Base-by-base conservation (phyloP, 2,797 vertebrate species). In the Oryzias dopingdopingensis region DNA sequence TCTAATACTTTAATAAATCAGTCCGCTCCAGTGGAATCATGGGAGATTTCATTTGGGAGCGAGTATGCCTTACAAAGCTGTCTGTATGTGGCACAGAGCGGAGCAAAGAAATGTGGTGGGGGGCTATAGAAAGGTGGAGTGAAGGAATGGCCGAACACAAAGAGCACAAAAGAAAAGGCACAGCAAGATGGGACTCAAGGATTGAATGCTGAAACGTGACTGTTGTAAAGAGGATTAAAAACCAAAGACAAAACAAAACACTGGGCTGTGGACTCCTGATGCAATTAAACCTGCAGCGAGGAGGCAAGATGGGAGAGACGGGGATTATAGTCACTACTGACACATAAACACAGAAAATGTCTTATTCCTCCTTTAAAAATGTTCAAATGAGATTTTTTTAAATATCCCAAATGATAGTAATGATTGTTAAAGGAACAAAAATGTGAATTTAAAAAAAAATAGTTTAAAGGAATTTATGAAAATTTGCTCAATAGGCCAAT, bases 31-130 rank as follows among this genome's bases (percentile, higher is more conserved):
- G 60, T 64, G 56, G 59, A 45, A 71, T 65, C 43, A 45, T 5
- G n/a, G 61, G 43, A 46, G 46, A 58, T 55, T 46, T 59, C 49
- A 6, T 68, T 72, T 56, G 10, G 24, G 61, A 70, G 40, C 42
- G n/a, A 77, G 69, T 67, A 83, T 49, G 65, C 62, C 78, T 86
- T 82, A 82, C 82, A 82, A 89, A 85, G 83, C 83, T 77, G 76
- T 70, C 69, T 81, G 68, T 56, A 51, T 75, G 53, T 64, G 67
- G 73, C 56, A 76, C 53, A 48, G 56, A 58, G 65, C 46, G 54
- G 65, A 56, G 56, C 16, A 14, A 41, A 59, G 56, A 57, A 3
- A 2, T 22, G 65, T 22, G 65, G 22, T 47, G 67, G 20, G 59
- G 49, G 60, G 29, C 46, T 70, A 24, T 4, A 15, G 62, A 62